Conservation (phyloP, 2,113 vertebrate genomes). For the Piprites chloris region DNA sequence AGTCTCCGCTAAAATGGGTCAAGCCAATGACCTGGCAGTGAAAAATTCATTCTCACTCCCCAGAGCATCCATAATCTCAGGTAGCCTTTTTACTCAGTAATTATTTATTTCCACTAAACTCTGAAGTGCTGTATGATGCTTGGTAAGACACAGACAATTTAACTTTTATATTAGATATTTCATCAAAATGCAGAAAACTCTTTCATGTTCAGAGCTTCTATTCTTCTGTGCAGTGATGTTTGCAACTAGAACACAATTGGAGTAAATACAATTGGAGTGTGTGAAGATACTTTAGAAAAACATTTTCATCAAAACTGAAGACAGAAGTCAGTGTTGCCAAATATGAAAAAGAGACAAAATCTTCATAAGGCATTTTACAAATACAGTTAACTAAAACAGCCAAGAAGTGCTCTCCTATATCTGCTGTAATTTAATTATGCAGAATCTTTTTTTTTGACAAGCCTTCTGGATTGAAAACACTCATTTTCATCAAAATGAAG, state of each 20-base stretch:
- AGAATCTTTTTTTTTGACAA: not conserved
- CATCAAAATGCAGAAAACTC: constrained; percentile 23
- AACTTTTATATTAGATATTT: constrained; percentile 39
- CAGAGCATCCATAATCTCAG: not conserved
- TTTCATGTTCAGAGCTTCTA: not conserved
- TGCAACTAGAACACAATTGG: not conserved
- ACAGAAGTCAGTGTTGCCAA: not conserved
- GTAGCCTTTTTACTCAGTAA: not conserved
- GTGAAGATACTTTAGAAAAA: not conserved
- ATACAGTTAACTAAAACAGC: not conserved
- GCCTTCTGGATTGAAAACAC: not conserved
- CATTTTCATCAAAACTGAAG: not conserved
- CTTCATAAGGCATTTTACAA: not conserved
- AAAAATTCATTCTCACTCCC: not conserved
- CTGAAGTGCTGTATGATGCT: not conserved
- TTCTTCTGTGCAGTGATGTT: not conserved
- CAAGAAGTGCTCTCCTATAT: not conserved
- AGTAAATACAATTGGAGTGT: not conserved
- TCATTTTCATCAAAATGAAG: not conserved
- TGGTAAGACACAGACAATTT: constrained; percentile 27
- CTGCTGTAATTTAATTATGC: not conserved
- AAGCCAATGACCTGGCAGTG: not conserved
- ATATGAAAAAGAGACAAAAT: not conserved
- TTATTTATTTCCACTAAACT: constrained; percentile 17
- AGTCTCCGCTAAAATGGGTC: not conserved